These are phyloP conservation scores for Darevskia nairensis DNA, from an alignment of 2,797 vertebrate species.

Conservation along the genomic window DNA sequence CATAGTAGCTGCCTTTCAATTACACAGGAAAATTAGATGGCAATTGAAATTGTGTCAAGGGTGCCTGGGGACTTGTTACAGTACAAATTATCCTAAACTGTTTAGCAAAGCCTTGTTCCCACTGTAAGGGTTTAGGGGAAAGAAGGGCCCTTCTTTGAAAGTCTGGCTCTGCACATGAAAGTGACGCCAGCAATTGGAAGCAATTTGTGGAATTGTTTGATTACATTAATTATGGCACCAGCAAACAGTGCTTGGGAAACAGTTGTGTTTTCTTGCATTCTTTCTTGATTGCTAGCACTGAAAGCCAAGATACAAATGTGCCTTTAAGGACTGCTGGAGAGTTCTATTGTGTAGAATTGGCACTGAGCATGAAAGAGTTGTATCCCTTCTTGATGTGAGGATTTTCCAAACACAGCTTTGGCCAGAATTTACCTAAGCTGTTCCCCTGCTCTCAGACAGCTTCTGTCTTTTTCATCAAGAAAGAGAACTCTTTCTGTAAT, in stretches of 20 bases:
- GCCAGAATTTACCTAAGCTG: conserved; percentile 71
- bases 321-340: conserved; percentile 73
- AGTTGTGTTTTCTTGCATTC: conserved; percentile 83
- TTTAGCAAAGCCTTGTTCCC: conserved; percentile 73
- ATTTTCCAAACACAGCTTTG: conserved; percentile 58
- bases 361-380: conserved; percentile 71
- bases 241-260: conserved; percentile 81
- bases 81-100: conserved; percentile 74
- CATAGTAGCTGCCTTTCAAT: conserved; percentile 74
- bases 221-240: conserved; percentile 81
- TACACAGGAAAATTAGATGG: conserved; percentile 74
- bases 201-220: conserved; percentile 84
- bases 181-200: conserved; percentile 83
- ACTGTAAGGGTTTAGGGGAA: conserved; percentile 64
- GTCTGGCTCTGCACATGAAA: conserved; percentile 83
- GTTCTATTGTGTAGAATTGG: conserved; percentile 75
- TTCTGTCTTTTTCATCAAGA: conserved; percentile 68
- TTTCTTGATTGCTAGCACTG: conserved; percentile 82
- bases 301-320: conserved; percentile 77
- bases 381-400: conserved; percentile 72
- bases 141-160: conserved; percentile 74
- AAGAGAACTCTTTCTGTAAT: conserved; percentile 39
- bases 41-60: conserved; percentile 73
- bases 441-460: conserved; percentile 53
- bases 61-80: conserved; percentile 76